phyloP scores from a whole-genome alignment of 2,113 vertebrate genomes.

The Silurus glanis region DNA sequence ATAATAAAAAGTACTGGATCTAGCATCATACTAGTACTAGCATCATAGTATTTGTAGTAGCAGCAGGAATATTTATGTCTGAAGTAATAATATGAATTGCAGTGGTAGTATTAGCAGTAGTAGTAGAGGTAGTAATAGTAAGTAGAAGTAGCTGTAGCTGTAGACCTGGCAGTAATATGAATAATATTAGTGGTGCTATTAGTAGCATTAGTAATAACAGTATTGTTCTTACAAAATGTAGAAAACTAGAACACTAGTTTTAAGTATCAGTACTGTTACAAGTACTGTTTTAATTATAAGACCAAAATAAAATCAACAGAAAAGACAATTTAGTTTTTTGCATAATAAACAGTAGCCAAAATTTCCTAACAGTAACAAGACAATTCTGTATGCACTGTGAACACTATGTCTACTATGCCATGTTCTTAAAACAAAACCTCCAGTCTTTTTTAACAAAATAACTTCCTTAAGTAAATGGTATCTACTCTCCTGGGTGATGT shows the following conservation, averaged over 20 bases:
- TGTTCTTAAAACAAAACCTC: background rate
- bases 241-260: background rate
- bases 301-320: background rate
- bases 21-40: background rate
- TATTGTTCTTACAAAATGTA: background rate
- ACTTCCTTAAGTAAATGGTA: constrained; percentile 22
- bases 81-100: background rate
- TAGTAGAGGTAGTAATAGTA: background rate
- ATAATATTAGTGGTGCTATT: background rate
- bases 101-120: background rate
- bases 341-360: background rate
- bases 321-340: background rate
- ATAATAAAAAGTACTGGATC: background rate
- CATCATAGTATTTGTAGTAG: background rate
- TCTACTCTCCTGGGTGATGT: background rate
- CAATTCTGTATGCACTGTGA: background rate
- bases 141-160: background rate
- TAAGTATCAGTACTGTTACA: background rate
- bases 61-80: background rate
- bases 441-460: background rate
- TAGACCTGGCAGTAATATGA: too few species aligned
- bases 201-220: background rate
- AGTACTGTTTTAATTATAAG: background rate
- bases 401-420: background rate
- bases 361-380: background rate